Conservation (phyloP, 1,140 invertebrate species). For the Asobara japonica region DNA sequence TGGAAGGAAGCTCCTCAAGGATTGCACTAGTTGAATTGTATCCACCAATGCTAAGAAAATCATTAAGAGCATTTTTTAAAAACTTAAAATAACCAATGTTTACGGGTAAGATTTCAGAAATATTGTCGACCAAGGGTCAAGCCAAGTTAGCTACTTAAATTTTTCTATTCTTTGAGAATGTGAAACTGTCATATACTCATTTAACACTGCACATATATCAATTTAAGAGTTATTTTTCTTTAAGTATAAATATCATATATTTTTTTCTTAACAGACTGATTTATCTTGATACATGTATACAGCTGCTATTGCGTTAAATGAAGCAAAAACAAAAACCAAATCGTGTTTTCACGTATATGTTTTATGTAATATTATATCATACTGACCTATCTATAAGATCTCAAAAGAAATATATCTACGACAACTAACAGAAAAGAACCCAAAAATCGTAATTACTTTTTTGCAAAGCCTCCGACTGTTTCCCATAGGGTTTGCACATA, state of each 20-base stretch:
- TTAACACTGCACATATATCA: not conserved
- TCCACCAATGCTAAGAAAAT: constrained; percentile 78
- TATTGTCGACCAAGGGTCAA: constrained; percentile 10
- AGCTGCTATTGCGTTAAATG: not conserved
- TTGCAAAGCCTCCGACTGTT: constrained; percentile 86
- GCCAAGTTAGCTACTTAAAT: not conserved
- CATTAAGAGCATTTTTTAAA: constrained; percentile 28
- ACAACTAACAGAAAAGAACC: no score
- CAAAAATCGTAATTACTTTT: constrained; percentile 73
- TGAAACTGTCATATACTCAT: not conserved
- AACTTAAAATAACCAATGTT: not conserved
- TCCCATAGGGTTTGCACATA: constrained; percentile 89
- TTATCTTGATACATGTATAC: not conserved
- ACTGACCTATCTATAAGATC: constrained; percentile 12
- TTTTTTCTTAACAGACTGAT: constrained; percentile 11
- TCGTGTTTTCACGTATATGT: constrained; percentile 24
- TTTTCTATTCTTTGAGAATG: not conserved
- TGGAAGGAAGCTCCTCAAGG: constrained; percentile 81
- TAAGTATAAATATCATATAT: not conserved
- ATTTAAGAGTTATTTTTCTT: not conserved
- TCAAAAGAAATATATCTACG: constrained; percentile 13
- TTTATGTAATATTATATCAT: constrained; percentile 10
- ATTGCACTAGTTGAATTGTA: constrained; percentile 86
- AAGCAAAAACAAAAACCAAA: not conserved
- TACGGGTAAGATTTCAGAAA: not conserved